phyloP scores from a whole-genome alignment of 2,797 vertebrate species.

The Acipenser oxyrinchus region DNA sequence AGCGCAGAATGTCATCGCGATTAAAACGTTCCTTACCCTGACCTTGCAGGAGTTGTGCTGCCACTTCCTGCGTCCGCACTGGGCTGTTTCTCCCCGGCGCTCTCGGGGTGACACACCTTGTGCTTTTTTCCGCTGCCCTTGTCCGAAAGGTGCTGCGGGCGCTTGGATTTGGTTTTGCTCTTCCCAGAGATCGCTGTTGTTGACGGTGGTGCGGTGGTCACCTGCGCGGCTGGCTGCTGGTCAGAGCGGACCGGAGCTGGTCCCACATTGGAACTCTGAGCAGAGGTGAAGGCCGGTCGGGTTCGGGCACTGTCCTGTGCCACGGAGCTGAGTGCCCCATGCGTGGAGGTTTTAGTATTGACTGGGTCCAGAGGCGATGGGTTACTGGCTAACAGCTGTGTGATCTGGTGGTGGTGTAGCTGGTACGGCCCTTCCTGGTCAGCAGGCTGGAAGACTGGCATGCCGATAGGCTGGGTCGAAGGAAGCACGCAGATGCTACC shows the following conservation, averaged over 20 bases:
- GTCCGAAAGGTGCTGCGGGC: constrained; percentile 66
- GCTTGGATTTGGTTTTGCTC: constrained; percentile 77
- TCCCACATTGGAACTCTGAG: constrained; percentile 54
- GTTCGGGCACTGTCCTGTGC: constrained; percentile 52
- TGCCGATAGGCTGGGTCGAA: constrained; percentile 70
- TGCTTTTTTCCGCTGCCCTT: constrained; percentile 78
- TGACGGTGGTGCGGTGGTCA: constrained; percentile 15
- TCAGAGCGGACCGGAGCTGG: constrained; percentile 47
- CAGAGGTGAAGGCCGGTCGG: constrained; percentile 48
- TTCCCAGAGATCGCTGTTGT: constrained; percentile 46
- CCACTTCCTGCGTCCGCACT: constrained; percentile 43
- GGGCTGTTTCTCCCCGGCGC: constrained; percentile 40
- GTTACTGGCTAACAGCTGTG: constrained; percentile 50
- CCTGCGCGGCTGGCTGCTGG: constrained; percentile 43
- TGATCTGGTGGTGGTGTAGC: constrained; percentile 56
- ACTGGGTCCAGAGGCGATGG: constrained; percentile 49
- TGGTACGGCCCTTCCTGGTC: constrained; percentile 66
- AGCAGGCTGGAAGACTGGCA: constrained; percentile 64
- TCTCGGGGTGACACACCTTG: constrained; percentile 60
- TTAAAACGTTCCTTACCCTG: constrained; percentile 54
- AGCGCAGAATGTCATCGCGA: background rate
- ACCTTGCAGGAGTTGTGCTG: constrained; percentile 20
- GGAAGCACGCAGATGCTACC: constrained; percentile 81
- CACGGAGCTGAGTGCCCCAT: constrained; percentile 45
- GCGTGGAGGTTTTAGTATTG: constrained; percentile 25